Conservation (phyloP, 2,113 vertebrate genomes). For the Gallinago media region DNA sequence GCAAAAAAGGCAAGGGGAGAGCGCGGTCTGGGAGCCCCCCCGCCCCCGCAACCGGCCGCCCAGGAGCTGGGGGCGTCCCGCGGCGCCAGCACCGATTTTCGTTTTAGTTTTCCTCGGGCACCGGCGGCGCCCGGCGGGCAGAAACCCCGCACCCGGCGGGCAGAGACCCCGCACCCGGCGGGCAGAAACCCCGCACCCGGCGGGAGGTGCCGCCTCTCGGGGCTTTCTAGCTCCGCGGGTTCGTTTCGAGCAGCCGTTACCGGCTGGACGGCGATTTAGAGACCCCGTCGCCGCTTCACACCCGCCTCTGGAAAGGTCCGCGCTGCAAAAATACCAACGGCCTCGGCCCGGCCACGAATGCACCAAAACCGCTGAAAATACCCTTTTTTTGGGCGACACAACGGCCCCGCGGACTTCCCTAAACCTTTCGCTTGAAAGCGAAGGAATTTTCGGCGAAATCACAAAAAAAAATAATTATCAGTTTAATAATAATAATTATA, state of each 20-base stretch:
- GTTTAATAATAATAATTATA: not conserved
- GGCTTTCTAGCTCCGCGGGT: rapidly evolving
- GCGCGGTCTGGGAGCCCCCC: not conserved
- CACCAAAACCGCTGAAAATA: not conserved
- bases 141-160: not conserved
- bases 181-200: not conserved
- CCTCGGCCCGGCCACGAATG: not conserved
- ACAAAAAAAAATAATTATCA: not conserved
- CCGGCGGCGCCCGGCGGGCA: not conserved
- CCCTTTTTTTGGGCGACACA: not conserved
- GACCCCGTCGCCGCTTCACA: not conserved
- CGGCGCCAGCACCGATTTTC: not conserved
- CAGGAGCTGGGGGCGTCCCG: not conserved
- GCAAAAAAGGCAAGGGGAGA: not conserved
- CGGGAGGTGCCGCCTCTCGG: not conserved
- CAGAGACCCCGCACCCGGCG: not conserved
- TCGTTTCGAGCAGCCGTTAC: not conserved
- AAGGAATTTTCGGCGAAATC: not conserved
- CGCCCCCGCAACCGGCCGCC: not conserved
- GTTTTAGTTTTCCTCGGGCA: not conserved
- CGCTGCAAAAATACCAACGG: not conserved
- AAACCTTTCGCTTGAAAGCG: not conserved
- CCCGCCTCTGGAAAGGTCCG: not conserved
- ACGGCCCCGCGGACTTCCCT: not conserved
- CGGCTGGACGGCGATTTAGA: not conserved